A percentile compares a stretch with the other conserved stretches of the same genome.
phyloP scores from a whole-genome alignment of 2,113 vertebrate genomes.

The Corythaixoides concolor region DNA sequence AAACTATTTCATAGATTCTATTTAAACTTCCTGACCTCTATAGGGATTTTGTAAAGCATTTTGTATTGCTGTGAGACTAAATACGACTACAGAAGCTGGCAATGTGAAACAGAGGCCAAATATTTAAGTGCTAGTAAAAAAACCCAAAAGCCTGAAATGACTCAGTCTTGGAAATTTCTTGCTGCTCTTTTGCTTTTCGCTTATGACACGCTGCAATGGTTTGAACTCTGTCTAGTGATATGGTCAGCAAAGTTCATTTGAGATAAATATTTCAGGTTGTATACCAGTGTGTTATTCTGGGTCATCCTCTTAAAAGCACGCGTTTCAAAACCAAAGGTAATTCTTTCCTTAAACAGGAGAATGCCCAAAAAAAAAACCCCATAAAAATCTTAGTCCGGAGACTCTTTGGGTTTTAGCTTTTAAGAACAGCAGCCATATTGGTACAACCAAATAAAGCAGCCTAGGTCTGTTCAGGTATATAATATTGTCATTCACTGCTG shows the following conservation, averaged over 20 bases:
- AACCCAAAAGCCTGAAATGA: slow-evolving; percentile 51
- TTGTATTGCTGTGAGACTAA: neutral
- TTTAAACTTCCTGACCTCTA: neutral
- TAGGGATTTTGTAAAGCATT: neutral
- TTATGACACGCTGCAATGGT: slow-evolving; percentile 41
- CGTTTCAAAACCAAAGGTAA: neutral
- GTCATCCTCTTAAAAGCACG: neutral
- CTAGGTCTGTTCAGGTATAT: neutral
- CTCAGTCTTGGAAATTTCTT: slow-evolving; percentile 72
- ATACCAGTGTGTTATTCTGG: neutral
- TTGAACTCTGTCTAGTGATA: slow-evolving; percentile 55
- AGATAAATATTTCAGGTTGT: slow-evolving; percentile 42
- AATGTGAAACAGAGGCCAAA: slow-evolving; percentile 13
- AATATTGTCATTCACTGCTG: neutral
- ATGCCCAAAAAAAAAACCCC: neutral
- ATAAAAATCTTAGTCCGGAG: neutral
- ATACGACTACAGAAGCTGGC: slow-evolving; percentile 8
- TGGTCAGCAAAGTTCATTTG: slow-evolving; percentile 58
- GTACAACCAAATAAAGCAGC: neutral
- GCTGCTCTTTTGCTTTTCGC: slow-evolving; percentile 62
- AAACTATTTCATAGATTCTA: neutral
- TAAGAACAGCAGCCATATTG: neutral
- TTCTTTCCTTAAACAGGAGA: neutral
- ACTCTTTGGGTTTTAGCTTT: neutral
- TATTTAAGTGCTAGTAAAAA: slow-evolving; percentile 40